Evolutionary conservation across 2,797 vertebrate species (phyloP), one percentile per base, ranked within the genome.

Genomic region (Malacoctenus gilli): DNA sequence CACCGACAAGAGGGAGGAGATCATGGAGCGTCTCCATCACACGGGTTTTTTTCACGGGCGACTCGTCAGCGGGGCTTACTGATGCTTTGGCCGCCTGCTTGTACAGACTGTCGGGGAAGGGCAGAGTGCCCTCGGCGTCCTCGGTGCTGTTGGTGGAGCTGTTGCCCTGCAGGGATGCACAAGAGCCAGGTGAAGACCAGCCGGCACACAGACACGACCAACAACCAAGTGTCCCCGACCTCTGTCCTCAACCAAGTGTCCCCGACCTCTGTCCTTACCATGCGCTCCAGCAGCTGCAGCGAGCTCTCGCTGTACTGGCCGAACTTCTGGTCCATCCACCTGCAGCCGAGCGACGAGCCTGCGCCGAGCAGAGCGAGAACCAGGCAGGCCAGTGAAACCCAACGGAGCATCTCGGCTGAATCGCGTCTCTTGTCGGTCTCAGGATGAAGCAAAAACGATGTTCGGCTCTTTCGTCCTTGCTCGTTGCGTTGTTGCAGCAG

Each of bases 51-150:
- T n/a, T n/a, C n/a, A n/a, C n/a, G 11, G 30, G 12, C 30, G 14
- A 14, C 9, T n/a, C 12, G n/a, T 35, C 12, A 35, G 13, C 4
- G 6, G 11, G 32, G 67, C 81, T 80, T 8, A 89, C 87, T 54
- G 82, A 59, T 55, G 69, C 68, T 20, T 8, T 13, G 15, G 59
- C 77, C 0, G 72, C 68, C 32, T 82, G 71, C 3, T 0, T 51
- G 72, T 89, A 83, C 68, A 87, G 61, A 2, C 69, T 2, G 30
- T 69, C 1, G 25, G 87, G 86, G 58, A 89, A 84, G 30, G 37
- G n/a, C 43, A 35, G 49, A 14, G 14, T 13, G 21, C 35, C 6
- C 21, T 22, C 14, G 35, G 20, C 35, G 16, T 42, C 66, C 69
- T 64, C 50, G 25, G 57, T 78, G 59, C 1, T 47, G 67, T 74